Evolutionary conservation across 2,113 vertebrate genomes (phyloP).

Genomic region (Agapornis roseicollis): DNA sequence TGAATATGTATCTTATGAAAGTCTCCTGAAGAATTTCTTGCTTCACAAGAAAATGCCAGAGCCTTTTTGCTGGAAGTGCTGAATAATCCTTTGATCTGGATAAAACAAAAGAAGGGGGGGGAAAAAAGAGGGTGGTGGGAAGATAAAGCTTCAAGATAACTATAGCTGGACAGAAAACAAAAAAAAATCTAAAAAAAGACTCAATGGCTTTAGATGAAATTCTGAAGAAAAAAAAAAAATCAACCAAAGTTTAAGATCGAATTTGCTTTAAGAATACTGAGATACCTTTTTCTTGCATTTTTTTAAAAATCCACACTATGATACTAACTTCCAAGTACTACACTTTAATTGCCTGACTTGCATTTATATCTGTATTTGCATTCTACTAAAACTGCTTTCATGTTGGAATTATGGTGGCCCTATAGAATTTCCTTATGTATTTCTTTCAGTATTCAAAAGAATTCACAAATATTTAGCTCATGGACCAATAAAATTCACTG

Average conservation of each 20-base stretch:
- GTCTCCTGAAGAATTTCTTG: constrained; percentile 95
- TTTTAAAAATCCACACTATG: neutral
- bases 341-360: neutral
- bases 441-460: neutral
- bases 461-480: neutral
- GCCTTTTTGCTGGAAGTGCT: constrained; percentile 90
- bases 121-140: too few species aligned
- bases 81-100: constrained; percentile 88
- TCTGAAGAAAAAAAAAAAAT: neutral
- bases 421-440: neutral
- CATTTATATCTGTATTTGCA: neutral
- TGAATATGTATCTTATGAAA: constrained; percentile 96
- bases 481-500: neutral
- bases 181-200: neutral
- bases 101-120: constrained; percentile 53
- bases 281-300: neutral
- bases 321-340: neutral
- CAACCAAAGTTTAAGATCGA: neutral
- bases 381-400: neutral
- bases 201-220: neutral
- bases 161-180: neutral
- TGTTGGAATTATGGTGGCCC: neutral
- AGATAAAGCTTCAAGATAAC: neutral
- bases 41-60: constrained; percentile 97
- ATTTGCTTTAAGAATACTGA: neutral